A percentile compares a stretch with the other conserved stretches of the same genome.
Conservation (phyloP, 2,797 vertebrate species). For the Catamblyrhynchus diadema region DNA sequence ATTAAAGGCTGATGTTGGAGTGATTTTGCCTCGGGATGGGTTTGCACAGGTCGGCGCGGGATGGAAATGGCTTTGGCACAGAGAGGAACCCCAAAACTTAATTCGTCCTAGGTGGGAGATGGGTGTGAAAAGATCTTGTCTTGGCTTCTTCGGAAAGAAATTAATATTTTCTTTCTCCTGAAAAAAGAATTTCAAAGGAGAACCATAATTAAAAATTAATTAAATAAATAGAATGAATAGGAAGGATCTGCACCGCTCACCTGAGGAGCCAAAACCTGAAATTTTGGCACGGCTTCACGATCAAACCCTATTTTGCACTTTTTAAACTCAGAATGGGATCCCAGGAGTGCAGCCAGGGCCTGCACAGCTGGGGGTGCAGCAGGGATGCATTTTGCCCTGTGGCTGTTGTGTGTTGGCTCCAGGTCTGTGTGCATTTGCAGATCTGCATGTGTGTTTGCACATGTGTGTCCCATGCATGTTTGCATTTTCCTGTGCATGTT, state of each 20-base stretch:
- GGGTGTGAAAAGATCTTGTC: not conserved
- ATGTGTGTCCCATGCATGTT: accelerated
- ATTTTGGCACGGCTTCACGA: accelerated
- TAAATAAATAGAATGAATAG: not conserved
- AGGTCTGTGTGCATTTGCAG: accelerated
- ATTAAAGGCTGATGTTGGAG: not conserved
- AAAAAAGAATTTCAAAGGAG: not conserved
- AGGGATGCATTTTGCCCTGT: accelerated
- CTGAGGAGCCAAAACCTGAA: accelerated
- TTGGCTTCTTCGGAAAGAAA: not conserved
- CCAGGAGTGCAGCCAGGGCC: accelerated
- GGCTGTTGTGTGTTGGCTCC: too few species aligned
- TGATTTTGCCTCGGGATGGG: not conserved
- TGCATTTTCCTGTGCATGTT: accelerated
- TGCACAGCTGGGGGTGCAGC: not conserved
- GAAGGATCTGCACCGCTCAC: accelerated
- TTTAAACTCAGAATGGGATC: not conserved
- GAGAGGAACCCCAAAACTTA: not conserved
- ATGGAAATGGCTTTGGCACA: not conserved
- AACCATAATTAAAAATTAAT: not conserved
- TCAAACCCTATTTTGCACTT: not conserved
- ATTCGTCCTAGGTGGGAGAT: not conserved
- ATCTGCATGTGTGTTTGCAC: accelerated
- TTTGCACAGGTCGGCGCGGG: not conserved
- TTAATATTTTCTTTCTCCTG: not conserved